Evolutionary conservation across 2,113 vertebrate genomes (phyloP).

Genomic region (Neopipo cinnamomea): DNA sequence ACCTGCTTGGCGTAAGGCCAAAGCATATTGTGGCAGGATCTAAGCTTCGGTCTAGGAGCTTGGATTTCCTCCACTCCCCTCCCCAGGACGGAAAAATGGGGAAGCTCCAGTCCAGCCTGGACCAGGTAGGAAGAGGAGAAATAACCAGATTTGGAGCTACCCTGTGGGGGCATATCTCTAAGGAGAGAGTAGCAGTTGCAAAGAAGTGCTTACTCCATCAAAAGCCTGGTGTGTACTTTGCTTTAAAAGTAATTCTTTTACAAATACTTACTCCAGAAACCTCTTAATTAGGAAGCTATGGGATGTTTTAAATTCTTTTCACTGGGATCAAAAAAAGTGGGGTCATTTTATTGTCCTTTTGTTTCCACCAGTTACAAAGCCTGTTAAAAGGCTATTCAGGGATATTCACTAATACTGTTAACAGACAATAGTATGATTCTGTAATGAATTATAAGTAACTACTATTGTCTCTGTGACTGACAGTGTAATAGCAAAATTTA

Average conservation of each 20-base stretch:
- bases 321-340: not conserved
- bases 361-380: not conserved
- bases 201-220: not conserved
- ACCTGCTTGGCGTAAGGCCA: not conserved
- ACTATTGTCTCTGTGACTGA: not conserved
- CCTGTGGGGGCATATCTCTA: accelerated
- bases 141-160: not conserved
- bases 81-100: not conserved
- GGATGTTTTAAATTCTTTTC: not conserved
- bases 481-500: not conserved
- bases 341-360: not conserved
- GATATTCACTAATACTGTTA: not conserved
- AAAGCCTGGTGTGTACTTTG: not conserved
- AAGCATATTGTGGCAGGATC: not conserved
- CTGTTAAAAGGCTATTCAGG: not conserved
- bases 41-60: not conserved
- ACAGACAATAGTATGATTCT: not conserved
- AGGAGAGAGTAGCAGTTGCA: not conserved
- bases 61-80: not conserved
- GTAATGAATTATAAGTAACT: not conserved
- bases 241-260: not conserved
- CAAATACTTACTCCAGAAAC: accelerated
- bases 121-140: not conserved
- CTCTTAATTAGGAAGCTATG: not conserved
- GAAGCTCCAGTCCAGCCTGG: not conserved